A percentile compares a stretch with the other conserved stretches of the same genome.
Conservation (phyloP, 2,888 invertebrate genomes). For the Scotopteryx bipunctaria region DNA sequence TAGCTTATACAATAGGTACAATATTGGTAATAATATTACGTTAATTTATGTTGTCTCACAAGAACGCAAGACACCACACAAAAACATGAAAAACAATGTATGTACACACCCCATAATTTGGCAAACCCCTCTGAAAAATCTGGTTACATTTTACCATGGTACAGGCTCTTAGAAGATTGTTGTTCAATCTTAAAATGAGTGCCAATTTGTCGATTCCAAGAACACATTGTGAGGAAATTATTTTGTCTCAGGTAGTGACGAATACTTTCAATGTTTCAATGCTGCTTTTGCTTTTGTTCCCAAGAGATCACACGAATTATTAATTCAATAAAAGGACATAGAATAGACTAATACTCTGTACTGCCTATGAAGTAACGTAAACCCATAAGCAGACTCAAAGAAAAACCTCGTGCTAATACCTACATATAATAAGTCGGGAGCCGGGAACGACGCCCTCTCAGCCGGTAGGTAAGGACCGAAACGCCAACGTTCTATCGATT, state of each 20-base stretch:
- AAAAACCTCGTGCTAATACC: conserved; percentile 21
- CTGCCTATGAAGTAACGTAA: neutral
- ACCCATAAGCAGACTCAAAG: conserved; percentile 10
- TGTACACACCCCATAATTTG: no score
- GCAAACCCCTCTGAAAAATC: no score
- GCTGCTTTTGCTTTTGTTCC: conserved; percentile 9
- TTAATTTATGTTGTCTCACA: no score
- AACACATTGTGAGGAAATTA: neutral
- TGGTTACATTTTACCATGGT: no score
- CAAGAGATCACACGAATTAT: conserved; percentile 11
- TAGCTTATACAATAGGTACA: no score
- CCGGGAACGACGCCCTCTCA: conserved; percentile 19
- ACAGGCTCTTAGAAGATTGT: no score
- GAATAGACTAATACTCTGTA: conserved; percentile 6
- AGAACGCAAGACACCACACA: no score
- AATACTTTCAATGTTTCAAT: conserved; percentile 7
- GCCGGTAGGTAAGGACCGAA: conserved; percentile 17
- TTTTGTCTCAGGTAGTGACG: conserved; percentile 6
- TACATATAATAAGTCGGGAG: conserved; percentile 18
- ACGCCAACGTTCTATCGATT: conserved; percentile 27
- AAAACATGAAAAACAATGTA: no score
- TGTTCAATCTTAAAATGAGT: no score
- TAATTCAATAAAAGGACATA: conserved; percentile 10
- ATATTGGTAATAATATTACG: no score
- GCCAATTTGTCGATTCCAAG: neutral